Base-by-base conservation (phyloP, 2,888 invertebrate species). In the Ophion obscuratus region DNA sequence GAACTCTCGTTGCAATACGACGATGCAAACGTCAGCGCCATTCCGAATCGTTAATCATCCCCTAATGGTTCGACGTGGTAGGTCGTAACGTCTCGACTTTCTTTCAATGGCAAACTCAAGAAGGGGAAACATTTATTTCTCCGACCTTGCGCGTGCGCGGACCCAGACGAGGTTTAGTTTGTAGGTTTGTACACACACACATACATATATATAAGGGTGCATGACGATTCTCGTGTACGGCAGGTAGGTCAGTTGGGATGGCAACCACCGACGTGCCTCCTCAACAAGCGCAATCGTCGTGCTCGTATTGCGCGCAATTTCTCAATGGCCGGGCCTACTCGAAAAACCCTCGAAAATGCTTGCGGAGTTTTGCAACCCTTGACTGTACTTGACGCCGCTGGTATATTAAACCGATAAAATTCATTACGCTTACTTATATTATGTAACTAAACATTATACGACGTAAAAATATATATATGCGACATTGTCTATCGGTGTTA, bases 181-280 rank as follows among this genome's bases (percentile, higher is more conserved):
- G 14, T 44, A 59, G 70, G 81, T 24, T 57, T 62, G 31, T 74
- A 53, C 57, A 47, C 3, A 47, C 14, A 81, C 62, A 62, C 53
- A 10, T 47, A 80, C 67, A 75, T 47, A 17, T 47, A 47, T 14
- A 47, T 14, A 62, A 81, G 75, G 68, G 67, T 83, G 77, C 40
- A 59, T 27, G 68, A 74, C 67, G 76, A 84, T 85, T 79, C 71
- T 71, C 31, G 71, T 79, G 68, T 76, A 59, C 17, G 57, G 53
- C 36, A 78, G 59, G 81, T 68, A 75, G 59, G 87, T 75, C 89
- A 92, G 92, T 92, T 91, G 91, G 90, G 90, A 91, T 90, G 88
- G 90, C 89, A 91, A 91, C 90, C 86, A 79, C 64, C 79, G 83
- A 81, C 71, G 85, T 87, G 88, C 76, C 86, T 78, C 76, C 86